phyloP scores from a whole-genome alignment of 2,797 vertebrate species.

The Furcifer pardalis region DNA sequence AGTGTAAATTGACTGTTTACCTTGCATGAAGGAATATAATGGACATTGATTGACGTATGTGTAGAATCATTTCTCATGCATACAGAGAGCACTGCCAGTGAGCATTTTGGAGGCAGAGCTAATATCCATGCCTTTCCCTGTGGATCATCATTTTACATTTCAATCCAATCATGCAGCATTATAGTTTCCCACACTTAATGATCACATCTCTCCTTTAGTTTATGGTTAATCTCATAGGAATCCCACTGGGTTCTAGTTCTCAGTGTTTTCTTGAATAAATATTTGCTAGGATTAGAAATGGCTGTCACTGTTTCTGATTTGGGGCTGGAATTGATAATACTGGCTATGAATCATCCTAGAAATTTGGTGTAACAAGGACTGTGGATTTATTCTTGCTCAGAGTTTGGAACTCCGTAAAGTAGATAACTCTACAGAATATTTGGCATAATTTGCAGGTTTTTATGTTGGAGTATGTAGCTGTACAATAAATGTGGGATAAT shows the following conservation, averaged over 20 bases:
- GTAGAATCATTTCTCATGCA: too few relatives aligned
- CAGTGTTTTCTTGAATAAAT: constrained; percentile 3
- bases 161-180: not conserved
- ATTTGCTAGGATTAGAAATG: constrained; percentile 52
- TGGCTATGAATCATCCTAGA: constrained; percentile 37
- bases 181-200: not conserved
- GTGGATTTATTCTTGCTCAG: not conserved
- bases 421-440: too few relatives aligned
- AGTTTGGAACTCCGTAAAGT: not conserved
- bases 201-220: constrained; percentile 26
- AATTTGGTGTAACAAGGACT: not conserved
- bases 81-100: too few relatives aligned
- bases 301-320: constrained; percentile 34
- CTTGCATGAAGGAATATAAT: too few relatives aligned
- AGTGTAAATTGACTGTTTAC: too few relatives aligned
- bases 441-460: too few relatives aligned
- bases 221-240: constrained; percentile 23
- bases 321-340: constrained; percentile 44
- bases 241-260: constrained; percentile 9
- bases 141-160: not conserved
- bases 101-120: too few relatives aligned
- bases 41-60: too few relatives aligned
- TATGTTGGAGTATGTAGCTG: too few relatives aligned
- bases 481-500: too few relatives aligned
- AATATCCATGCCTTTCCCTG: too few relatives aligned